These are phyloP conservation scores for Orchestia grillus DNA, from an alignment of 1,140 invertebrate species.

Conservation along the genomic window DNA sequence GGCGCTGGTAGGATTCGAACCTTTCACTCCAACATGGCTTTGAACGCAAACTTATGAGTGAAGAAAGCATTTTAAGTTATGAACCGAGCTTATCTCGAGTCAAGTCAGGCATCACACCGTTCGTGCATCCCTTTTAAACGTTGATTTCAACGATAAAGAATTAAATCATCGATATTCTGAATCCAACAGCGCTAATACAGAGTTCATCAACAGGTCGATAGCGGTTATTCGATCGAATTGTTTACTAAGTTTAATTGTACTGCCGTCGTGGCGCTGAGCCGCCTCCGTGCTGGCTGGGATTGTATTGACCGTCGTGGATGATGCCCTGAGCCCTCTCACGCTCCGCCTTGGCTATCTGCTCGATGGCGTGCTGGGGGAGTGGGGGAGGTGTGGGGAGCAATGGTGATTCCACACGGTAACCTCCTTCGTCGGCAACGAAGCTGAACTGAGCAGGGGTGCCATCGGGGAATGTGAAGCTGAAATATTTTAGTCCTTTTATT, in stretches of 20 bases:
- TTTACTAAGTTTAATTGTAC: constrained; percentile 37
- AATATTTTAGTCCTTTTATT: neutral
- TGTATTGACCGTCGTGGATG: constrained; percentile 56
- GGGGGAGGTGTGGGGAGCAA: constrained; percentile 37
- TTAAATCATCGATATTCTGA: neutral
- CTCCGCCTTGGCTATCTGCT: constrained; percentile 50
- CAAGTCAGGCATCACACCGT: neutral
- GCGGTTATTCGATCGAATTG: neutral
- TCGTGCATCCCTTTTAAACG: neutral
- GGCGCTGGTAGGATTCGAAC: neutral
- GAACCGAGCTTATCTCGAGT: neutral
- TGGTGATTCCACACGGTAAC: constrained; percentile 57
- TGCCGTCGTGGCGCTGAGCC: constrained; percentile 4
- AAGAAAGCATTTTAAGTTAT: neutral
- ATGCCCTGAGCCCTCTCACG: constrained; percentile 56
- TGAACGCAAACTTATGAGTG: neutral
- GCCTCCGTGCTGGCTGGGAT: constrained; percentile 19
- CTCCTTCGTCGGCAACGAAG: constrained; percentile 54
- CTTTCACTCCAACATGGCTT: neutral
- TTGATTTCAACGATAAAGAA: neutral
- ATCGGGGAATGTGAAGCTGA: constrained; percentile 56
- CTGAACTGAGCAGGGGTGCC: constrained; percentile 51
- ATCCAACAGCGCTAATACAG: neutral
- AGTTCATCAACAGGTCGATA: neutral
- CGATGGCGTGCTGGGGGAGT: constrained; percentile 48